phyloP scores from a whole-genome alignment of 2,888 invertebrate genomes.

The Acronicta aceris region DNA sequence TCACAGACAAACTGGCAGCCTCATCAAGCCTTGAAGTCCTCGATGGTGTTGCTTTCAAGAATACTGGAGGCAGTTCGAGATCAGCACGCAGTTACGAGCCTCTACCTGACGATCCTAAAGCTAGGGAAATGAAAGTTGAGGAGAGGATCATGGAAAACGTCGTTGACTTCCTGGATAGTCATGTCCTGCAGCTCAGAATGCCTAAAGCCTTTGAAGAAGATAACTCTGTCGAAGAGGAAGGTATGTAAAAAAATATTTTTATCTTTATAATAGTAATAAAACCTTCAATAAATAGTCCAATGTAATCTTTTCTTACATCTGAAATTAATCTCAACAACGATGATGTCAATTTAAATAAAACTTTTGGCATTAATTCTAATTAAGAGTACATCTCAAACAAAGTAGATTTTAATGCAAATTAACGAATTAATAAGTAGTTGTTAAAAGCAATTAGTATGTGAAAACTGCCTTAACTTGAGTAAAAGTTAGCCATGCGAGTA shows the following conservation, averaged over 20 bases:
- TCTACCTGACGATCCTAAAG: conserved; percentile 79
- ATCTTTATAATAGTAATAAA: too few species aligned
- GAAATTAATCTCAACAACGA: neutral
- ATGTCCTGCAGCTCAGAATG: conserved; percentile 83
- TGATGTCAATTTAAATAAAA: neutral
- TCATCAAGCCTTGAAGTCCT: conserved; percentile 79
- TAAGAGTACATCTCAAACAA: too few species aligned
- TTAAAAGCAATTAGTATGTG: conserved; percentile 1
- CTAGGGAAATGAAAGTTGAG: conserved; percentile 80
- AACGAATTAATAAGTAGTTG: neutral
- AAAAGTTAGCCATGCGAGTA: conserved; percentile 26
- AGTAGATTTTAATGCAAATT: neutral
- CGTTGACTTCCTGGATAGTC: conserved; percentile 82
- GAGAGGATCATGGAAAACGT: conserved; percentile 85
- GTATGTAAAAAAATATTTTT: conserved; percentile 59
- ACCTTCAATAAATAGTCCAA: too few species aligned
- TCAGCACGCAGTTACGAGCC: conserved; percentile 84
- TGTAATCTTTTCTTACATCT: neutral
- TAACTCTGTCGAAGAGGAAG: conserved; percentile 84
- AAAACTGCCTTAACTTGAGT: conserved; percentile 16
- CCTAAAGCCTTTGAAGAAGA: conserved; percentile 83
- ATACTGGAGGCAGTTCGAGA: conserved; percentile 81
- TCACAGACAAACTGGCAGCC: conserved; percentile 82
- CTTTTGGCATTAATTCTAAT: too few species aligned
- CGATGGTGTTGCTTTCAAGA: conserved; percentile 81